Evolutionary conservation across 2,113 vertebrate genomes (phyloP).

Genomic region (Dinomys branickii): DNA sequence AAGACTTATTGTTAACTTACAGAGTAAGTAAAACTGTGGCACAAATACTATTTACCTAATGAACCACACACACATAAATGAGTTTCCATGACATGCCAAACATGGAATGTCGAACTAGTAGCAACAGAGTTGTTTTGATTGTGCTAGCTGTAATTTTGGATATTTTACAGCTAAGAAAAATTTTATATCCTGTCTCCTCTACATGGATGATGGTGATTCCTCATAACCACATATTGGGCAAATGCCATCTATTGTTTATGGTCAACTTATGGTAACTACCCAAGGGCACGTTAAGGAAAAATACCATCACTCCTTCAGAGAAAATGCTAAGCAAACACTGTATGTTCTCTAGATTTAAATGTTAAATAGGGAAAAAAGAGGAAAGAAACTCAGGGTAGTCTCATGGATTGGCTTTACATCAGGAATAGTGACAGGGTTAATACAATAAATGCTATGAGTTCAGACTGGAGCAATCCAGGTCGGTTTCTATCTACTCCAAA

Average conservation of each 20-base stretch:
- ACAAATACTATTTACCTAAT: slow-evolving; percentile 73
- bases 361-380: neutral
- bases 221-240: neutral
- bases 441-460: neutral
- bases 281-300: neutral
- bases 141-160: neutral
- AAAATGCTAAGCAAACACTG: neutral
- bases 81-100: slow-evolving; percentile 60
- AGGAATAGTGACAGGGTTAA: neutral
- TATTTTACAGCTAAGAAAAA: slow-evolving; percentile 52
- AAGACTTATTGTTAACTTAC: slow-evolving; percentile 68
- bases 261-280: neutral
- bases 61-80: slow-evolving; percentile 48
- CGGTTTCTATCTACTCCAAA: too few species aligned
- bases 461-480: too few species aligned
- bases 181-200: slow-evolving; percentile 41
- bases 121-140: slow-evolving; percentile 67
- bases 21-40: slow-evolving; percentile 31
- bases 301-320: neutral
- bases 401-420: neutral
- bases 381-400: neutral
- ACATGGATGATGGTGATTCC: neutral
- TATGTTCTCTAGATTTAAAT: slow-evolving; percentile 16
- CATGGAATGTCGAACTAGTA: slow-evolving; percentile 53
- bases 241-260: slow-evolving; percentile 20